A percentile compares a stretch with the other conserved stretches of the same genome.
phyloP scores from a whole-genome alignment of 2,113 vertebrate species.

The Hyaena hyaena region DNA sequence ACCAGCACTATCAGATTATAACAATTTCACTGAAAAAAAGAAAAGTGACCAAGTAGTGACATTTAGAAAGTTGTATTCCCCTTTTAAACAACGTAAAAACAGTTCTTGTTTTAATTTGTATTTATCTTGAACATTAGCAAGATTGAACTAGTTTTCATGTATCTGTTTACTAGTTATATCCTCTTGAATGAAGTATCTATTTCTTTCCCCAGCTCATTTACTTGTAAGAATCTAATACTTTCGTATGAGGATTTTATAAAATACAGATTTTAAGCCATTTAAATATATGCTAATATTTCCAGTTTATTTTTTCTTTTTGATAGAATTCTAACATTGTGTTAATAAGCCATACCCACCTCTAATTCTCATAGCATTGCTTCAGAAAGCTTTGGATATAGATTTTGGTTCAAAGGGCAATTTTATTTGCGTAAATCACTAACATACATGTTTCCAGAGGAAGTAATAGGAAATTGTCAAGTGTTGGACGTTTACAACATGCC shows the following conservation, averaged over 20 bases:
- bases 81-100: constrained; percentile 32
- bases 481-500: background rate
- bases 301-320: constrained; percentile 27
- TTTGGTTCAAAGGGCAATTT: background rate
- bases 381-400: constrained; percentile 3
- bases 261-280: constrained; percentile 26
- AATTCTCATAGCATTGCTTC: constrained; percentile 13
- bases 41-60: background rate
- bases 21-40: background rate
- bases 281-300: background rate
- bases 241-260: background rate
- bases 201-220: constrained; percentile 51
- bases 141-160: background rate
- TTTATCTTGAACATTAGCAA: constrained; percentile 39
- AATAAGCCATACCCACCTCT: background rate
- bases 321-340: constrained; percentile 1
- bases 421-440: background rate
- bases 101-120: constrained; percentile 14
- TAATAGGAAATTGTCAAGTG: background rate
- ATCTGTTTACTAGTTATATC: constrained; percentile 38
- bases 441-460: background rate
- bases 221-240: constrained; percentile 20
- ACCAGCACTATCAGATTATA: background rate
- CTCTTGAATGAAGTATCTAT: background rate
- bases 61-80: background rate